Base-by-base conservation (phyloP, 2,888 invertebrate genomes). In the Pharmacophagus antenor region DNA sequence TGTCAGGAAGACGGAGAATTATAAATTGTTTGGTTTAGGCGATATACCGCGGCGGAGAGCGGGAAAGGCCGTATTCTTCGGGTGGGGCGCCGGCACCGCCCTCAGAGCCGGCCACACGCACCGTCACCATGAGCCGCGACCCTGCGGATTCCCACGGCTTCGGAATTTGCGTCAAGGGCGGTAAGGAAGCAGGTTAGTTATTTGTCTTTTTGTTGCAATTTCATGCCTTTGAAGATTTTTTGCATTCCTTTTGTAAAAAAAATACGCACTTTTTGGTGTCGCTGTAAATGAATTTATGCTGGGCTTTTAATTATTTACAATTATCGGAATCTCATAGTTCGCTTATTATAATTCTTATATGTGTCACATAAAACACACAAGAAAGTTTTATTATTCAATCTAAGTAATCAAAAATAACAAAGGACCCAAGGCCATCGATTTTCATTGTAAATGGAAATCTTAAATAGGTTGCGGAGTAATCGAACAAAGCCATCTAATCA, bases 161-260 rank as follows among this genome's bases (percentile, higher is more conserved):
- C 88, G 96, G 96, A 64, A 96, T 97, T 77, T 97, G 96, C 91
- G 96, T 97, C 80, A 97, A 97, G 88, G 96, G 96, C 76, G 96
- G 96, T 70, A 96, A 96, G 89, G 96, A 96, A 85, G 95, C 96
- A 84, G 96, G 96, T 96, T 82, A 79, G 81, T 54, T 50, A 42
- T 4, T 56, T 50, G 56, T 37, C n/a, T 56, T 56, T 56, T 27
- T 48, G 56, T 56, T 56, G 56, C 56, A 56, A 48, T 42, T 44
- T 22, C 8, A n/a, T 56, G 49, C 50, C 41, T 25, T 3, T 22
- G 15, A 48, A 15, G 17, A 48, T 27, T 23, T 15, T 23, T 18
- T 22, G 47, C 55, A 37, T 56, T 17, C 42, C 21, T 23, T 48
- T 44, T 37, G 4, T 37, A 5, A 37, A 37, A 37, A 1, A 31